These are phyloP conservation scores for Drosophila chauvacae DNA, from an alignment of 1,140 invertebrate genomes.

Conservation along the genomic window DNA sequence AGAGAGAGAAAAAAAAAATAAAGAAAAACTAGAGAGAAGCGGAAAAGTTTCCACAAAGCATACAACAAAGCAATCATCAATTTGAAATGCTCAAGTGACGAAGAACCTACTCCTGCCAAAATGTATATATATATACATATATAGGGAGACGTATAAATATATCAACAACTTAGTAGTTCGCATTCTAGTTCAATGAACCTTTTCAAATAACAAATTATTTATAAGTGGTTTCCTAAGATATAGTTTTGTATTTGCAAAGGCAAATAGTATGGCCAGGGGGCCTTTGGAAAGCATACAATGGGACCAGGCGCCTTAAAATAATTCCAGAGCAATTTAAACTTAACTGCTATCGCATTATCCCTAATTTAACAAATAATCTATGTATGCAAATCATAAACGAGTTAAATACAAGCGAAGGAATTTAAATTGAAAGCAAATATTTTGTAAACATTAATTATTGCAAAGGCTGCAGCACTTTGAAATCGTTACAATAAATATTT, in stretches of 20 bases:
- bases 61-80: constrained; percentile 43
- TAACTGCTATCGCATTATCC: background rate
- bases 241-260: background rate
- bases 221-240: background rate
- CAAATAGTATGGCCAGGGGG: background rate
- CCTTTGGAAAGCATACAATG: background rate
- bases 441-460: background rate
- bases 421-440: background rate
- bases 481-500: background rate
- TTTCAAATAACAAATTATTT: constrained; percentile 2
- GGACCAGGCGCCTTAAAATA: background rate
- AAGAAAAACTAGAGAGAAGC: constrained; percentile 13
- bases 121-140: too few species aligned
- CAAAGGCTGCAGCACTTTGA: background rate
- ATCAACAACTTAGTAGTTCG: background rate
- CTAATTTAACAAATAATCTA: background rate
- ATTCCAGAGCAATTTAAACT: background rate
- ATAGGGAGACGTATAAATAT: background rate
- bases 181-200: constrained; percentile 13
- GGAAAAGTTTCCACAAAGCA: constrained; percentile 30
- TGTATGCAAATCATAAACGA: background rate
- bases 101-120: constrained; percentile 20
- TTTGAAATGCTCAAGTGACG: constrained; percentile 42
- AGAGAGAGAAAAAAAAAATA: background rate
- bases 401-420: background rate